Conservation (phyloP, 2,888 invertebrate genomes). For the Dryomyza anilis region DNA sequence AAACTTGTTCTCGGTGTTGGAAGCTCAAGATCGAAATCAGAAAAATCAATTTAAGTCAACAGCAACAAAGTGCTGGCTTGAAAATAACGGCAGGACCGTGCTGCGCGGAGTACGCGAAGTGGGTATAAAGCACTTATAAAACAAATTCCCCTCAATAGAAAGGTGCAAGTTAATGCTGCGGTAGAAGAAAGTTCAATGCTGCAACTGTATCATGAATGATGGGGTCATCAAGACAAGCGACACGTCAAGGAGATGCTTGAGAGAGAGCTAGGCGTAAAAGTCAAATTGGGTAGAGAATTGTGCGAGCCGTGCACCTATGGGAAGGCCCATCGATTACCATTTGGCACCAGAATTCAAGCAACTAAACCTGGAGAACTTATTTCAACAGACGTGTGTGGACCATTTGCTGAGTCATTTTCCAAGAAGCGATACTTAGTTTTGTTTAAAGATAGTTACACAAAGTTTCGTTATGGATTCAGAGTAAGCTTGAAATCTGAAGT, state of each 20-base stretch:
- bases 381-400: constrained; percentile 25
- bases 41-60: neutral
- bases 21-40: neutral
- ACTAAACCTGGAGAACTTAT: constrained; percentile 23
- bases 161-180: neutral
- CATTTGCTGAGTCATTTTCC: constrained; percentile 22
- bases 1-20: neutral
- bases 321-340: constrained; percentile 16
- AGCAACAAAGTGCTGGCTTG: neutral
- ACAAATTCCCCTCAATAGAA: neutral
- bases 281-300: too few relatives aligned
- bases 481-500: too few relatives aligned
- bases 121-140: neutral
- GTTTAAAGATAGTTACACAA: constrained; percentile 24
- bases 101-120: neutral
- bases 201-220: constrained; percentile 22
- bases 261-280: constrained; percentile 8
- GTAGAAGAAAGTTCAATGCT: neutral
- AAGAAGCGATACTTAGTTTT: constrained; percentile 23
- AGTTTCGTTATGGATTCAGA: constrained; percentile 26
- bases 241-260: constrained; percentile 22
- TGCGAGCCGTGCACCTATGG: too few relatives aligned
- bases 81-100: neutral
- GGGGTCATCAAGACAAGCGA: constrained; percentile 21
- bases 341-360: constrained; percentile 19